Evolutionary conservation across 2,888 invertebrate species (phyloP), one percentile per base, ranked within the genome.

Genomic region (Reticulitermes lucifugus): DNA sequence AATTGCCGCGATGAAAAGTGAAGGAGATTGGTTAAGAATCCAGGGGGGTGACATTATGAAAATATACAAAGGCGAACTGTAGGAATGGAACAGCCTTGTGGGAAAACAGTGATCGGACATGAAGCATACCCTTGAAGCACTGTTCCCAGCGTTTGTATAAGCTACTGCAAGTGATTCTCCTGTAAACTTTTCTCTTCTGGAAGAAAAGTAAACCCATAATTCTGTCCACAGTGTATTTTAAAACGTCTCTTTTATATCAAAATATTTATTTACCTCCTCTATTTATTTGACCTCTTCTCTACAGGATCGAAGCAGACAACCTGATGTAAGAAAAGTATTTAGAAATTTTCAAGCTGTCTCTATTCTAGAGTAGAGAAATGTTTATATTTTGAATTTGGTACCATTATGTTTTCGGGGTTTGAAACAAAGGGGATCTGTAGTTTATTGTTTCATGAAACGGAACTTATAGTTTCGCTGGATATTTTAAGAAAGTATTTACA

Each of bases 161-260:
- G 65, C 65, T 65, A 4, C n/a, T 25, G 77, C 46, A 77, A 41
- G 35, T 73, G 14, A 73, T 73, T 73, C 25, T 73, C 77, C 43
- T 46, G 77, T 77, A 46, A 77, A 65, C 65, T n/a, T 41, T 65
- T 65, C 81, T 65, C 41, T 77, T 43, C 43, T 65, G 65, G n/a
- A 43, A 25, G 70, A 43, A 79, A 81, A 77, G 86, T 85, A 86
- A 86, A 86, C 86, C 73, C 86, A 86, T 87, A 87, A 87, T 87
- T 87, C 87, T 85, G 87, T 87, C 85, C 83, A 85, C 87, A 86
- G 84, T 87, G 79, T 87, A 87, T 85, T 85, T 86, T 86, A 85
- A 87, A 83, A 80, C 85, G 86, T 86, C 87, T 85, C 85, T 86
- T 86, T 85, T 83, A 84, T 81, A 83, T 83, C 84, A 84, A 85